Conservation (phyloP, 2,113 vertebrate species). For the Malurus alboscapulatus region DNA sequence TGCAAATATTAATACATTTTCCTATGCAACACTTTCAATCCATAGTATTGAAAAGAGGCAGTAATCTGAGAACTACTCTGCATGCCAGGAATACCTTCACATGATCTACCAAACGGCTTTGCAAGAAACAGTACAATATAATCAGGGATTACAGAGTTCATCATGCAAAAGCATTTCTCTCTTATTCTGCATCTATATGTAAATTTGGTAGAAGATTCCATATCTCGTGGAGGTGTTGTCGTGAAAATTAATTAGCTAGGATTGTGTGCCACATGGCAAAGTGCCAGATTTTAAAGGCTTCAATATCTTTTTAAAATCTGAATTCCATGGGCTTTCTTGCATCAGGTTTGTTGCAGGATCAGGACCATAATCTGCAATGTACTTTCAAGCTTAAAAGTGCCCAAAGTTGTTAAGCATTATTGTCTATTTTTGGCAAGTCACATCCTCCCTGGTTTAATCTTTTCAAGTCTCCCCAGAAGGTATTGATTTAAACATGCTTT, state of each 20-base stretch:
- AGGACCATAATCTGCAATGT: background rate
- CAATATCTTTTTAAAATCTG: background rate
- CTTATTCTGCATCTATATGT: conserved; percentile 22
- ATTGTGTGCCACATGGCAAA: background rate
- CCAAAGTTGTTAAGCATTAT: background rate
- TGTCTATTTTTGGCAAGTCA: conserved; percentile 21
- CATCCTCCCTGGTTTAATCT: conserved; percentile 17
- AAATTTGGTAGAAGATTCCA: background rate
- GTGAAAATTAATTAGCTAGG: conserved; percentile 22
- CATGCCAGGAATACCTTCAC: background rate
- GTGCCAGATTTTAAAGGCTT: background rate
- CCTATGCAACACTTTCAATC: background rate
- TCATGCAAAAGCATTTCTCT: background rate
- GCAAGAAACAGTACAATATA: background rate
- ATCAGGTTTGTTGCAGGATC: background rate
- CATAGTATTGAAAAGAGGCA: background rate
- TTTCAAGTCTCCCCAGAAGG: conserved; percentile 31
- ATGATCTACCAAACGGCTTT: background rate
- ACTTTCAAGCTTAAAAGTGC: conserved; percentile 7
- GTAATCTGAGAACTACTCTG: background rate
- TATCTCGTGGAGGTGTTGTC: background rate
- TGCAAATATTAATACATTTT: background rate
- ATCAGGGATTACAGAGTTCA: background rate
- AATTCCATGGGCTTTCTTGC: background rate
- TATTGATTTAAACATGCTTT: conserved; percentile 42